These are phyloP conservation scores for Peromyscus californicus DNA, from an alignment of 2,113 vertebrate genomes.

Conservation along the genomic window DNA sequence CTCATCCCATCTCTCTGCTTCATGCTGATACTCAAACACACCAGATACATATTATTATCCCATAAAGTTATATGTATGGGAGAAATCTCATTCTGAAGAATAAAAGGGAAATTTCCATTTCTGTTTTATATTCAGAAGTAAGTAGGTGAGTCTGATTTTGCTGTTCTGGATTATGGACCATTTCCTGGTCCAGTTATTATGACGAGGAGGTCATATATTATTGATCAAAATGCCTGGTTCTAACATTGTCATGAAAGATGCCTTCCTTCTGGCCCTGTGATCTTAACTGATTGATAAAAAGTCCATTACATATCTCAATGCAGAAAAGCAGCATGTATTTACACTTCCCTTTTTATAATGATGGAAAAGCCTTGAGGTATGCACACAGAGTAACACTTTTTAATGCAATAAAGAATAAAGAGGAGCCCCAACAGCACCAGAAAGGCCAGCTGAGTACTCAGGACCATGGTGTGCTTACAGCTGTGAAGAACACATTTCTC, in stretches of 20 bases:
- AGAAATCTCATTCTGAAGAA: not conserved
- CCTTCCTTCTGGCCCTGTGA: not conserved
- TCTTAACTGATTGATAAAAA: not conserved
- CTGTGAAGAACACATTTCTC: not conserved
- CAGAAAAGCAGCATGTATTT: not conserved
- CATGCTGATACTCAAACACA: not conserved
- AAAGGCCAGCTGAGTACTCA: not conserved
- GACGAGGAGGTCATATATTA: not conserved
- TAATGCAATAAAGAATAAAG: not conserved
- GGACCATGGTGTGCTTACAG: not conserved
- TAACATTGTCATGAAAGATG: not conserved
- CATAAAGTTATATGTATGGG: not conserved
- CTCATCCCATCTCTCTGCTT: accelerated
- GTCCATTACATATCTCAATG: not conserved
- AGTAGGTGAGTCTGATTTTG: not conserved
- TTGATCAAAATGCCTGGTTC: not conserved
- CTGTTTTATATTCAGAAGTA: conserved; percentile 48
- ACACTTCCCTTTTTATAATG: not conserved
- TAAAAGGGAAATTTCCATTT: conserved; percentile 36
- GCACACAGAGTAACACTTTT: not conserved
- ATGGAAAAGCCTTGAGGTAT: not conserved
- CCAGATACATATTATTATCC: not conserved
- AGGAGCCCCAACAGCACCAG: not conserved
- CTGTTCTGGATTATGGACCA: not conserved
- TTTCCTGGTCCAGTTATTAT: not conserved